These are phyloP conservation scores for Aldabrachelys gigantea DNA, from an alignment of 2,113 vertebrate species.

Conservation along the genomic window DNA sequence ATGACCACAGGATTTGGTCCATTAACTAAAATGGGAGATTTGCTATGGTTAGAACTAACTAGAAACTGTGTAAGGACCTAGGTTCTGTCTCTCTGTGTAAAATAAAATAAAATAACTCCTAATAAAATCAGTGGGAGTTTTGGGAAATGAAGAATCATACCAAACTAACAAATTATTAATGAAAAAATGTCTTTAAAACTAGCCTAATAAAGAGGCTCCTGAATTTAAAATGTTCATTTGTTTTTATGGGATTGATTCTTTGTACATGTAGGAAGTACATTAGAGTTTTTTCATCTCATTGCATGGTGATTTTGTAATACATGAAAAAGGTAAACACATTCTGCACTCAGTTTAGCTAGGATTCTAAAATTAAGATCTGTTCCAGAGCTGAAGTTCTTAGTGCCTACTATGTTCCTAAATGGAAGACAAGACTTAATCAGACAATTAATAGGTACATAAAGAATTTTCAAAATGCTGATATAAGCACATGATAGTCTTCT, in stretches of 20 bases:
- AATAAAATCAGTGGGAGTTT: not conserved
- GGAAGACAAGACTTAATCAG: not conserved
- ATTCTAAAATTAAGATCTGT: not conserved
- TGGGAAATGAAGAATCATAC: not conserved
- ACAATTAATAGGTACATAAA: not conserved
- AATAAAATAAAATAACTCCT: not conserved
- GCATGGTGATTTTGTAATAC: not conserved
- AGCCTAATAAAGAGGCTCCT: not conserved
- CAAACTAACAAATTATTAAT: not conserved
- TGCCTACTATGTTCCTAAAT: not conserved
- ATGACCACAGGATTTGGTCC: not conserved
- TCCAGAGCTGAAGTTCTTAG: not conserved
- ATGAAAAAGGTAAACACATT: not conserved
- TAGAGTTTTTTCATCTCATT: not conserved
- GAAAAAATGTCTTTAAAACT: not conserved
- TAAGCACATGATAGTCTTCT: not conserved
- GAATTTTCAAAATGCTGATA: not conserved
- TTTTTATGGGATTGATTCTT: not conserved
- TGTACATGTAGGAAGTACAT: not conserved
- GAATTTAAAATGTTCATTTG: not conserved
- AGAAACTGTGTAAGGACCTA: not conserved
- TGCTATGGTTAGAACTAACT: not conserved
- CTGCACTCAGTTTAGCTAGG: not conserved
- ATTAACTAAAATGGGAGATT: not conserved
- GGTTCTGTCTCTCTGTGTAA: not conserved